Evolutionary conservation across 2,888 invertebrate genomes (phyloP), one percentile per base, ranked within the genome.

Genomic region (Protonemura montana): DNA sequence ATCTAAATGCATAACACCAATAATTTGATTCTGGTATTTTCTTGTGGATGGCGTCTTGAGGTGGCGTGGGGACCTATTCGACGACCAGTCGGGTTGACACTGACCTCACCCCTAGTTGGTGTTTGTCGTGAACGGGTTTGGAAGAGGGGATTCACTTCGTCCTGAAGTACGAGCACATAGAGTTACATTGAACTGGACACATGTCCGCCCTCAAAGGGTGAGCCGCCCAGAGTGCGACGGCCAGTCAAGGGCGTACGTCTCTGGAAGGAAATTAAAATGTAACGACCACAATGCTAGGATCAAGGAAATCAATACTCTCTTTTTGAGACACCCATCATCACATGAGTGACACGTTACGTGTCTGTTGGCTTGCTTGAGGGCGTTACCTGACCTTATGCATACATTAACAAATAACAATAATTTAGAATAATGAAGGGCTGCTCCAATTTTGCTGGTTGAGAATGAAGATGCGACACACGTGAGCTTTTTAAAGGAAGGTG

Each of bases 341-440:
- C 16, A 59, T 21, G 59, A 59, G 59, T 59, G 59, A 59, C 59
- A 59, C 59, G 59, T 59, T 59, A 3, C 59, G 59, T 59, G 59
- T 59, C 1, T 13, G 59, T 59, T 21, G 21, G 59, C 59, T 21
- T 41, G 21, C 59, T 59, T 59, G 59, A 59, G 59, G 59, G 59
- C 59, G 59, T 59, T 21, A 59, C 59, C 59, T 59, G 59, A 59
- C 59, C 59, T 59, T 59, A 59, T 59, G 59, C 7, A 59, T 59
- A 21, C 59, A 59, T 59, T 59, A 59, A 59, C 59, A 59, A 59
- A 59, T 59, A 59, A 59, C 59, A 59, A 59, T 59, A 59, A 59
- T 59, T 59, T 16, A 59, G 59, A 59, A 59, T 59, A 59, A 59
- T 59, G 59, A 21, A 59, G 59, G 21, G 59, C 59, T 59, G 59